Evolutionary conservation across 2,113 vertebrate genomes (phyloP).

Genomic region (Sturnus vulgaris): DNA sequence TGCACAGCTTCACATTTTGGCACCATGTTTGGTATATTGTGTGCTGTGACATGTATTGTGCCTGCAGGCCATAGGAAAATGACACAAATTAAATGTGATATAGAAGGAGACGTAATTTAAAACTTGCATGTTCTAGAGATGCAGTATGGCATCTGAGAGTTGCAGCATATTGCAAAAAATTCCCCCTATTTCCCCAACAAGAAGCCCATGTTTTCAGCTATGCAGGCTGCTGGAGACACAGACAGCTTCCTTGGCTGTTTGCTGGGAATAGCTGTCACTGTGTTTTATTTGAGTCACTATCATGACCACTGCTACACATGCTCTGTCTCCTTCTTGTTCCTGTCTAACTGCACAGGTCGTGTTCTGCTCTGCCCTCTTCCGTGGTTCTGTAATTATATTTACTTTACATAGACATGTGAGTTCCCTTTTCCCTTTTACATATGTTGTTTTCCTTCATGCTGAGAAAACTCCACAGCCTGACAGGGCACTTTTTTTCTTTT

Average conservation of each 20-base stretch:
- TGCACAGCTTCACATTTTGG: conserved; percentile 50
- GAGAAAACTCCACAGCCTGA: conserved; percentile 70
- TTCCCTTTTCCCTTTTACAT: conserved; percentile 62
- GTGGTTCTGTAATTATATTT: conserved; percentile 63
- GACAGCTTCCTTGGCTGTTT: neutral
- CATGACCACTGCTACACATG: neutral
- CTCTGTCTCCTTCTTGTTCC: neutral
- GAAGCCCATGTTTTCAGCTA: conserved; percentile 9
- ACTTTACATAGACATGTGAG: conserved; percentile 57
- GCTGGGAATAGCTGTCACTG: neutral
- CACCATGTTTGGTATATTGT: conserved; percentile 3
- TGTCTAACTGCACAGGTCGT: neutral
- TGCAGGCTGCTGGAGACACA: neutral
- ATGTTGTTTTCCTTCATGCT: conserved; percentile 71
- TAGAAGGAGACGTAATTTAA: conserved; percentile 1
- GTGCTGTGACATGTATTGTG: conserved; percentile 50
- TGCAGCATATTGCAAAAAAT: conserved; percentile 47
- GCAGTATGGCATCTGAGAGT: conserved; percentile 30
- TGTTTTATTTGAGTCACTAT: neutral
- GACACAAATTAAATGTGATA: conserved; percentile 29
- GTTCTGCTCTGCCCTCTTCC: conserved; percentile 18
- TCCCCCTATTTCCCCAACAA: conserved; percentile 37
- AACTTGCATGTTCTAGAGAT: conserved; percentile 35
- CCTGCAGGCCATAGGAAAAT: conserved; percentile 45
- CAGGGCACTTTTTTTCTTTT: neutral